phyloP scores from a whole-genome alignment of 2,113 vertebrate genomes.

The Puntigrus tetrazona region DNA sequence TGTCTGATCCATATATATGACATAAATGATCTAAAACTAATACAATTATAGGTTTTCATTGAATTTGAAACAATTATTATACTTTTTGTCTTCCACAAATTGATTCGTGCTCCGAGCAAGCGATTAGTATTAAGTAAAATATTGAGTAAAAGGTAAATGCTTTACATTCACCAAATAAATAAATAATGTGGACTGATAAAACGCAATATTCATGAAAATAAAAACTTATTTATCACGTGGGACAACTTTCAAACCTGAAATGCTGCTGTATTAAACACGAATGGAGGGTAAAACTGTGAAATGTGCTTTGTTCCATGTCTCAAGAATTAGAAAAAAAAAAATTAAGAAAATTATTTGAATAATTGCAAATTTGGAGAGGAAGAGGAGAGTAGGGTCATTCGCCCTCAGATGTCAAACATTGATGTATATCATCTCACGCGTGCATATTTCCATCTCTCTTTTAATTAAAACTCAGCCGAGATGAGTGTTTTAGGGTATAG shows the following conservation, averaged over 20 bases:
- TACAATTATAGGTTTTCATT: too few relatives aligned
- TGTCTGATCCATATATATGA: too few relatives aligned
- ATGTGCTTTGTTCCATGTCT: neutral
- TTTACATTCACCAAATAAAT: neutral
- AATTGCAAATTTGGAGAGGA: neutral
- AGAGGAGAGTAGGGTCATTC: constrained; percentile 28
- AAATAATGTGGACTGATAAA: neutral
- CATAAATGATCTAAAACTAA: too few relatives aligned
- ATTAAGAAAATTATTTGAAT: neutral
- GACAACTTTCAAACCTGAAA: neutral
- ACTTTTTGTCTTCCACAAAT: neutral
- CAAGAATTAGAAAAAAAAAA: neutral
- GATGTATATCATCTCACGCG: constrained; percentile 26
- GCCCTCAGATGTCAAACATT: constrained; percentile 38
- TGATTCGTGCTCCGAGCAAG: neutral
- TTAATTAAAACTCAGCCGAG: constrained; percentile 44
- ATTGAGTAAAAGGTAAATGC: neutral
- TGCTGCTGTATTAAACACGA: neutral
- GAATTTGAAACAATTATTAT: too few relatives aligned
- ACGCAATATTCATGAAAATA: neutral
- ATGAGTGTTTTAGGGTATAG: constrained; percentile 62
- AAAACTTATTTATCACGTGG: neutral
- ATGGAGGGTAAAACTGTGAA: neutral
- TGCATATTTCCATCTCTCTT: constrained; percentile 39
- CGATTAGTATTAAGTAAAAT: neutral